phyloP scores from a whole-genome alignment of 2,888 invertebrate genomes.

The Nudaria mundana region DNA sequence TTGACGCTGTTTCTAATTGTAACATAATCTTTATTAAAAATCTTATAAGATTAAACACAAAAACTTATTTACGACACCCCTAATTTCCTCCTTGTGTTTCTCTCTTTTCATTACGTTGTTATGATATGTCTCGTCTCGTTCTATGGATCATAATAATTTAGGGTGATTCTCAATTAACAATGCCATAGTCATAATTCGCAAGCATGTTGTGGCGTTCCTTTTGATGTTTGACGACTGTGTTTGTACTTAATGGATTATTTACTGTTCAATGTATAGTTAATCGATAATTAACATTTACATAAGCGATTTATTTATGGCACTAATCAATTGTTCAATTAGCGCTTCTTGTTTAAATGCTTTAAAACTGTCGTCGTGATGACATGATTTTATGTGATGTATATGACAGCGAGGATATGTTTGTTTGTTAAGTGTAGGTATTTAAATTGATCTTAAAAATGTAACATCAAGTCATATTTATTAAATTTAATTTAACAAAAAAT shows the following conservation, averaged over 20 bases:
- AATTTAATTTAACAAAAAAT: too few species aligned
- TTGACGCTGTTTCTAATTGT: slow-evolving; percentile 29
- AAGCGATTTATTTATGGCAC: too few species aligned
- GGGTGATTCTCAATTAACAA: slow-evolving; percentile 70
- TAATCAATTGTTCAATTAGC: too few species aligned
- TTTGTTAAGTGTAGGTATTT: too few species aligned
- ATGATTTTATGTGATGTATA: too few species aligned
- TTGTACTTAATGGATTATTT: slow-evolving; percentile 36
- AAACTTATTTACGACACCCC: slow-evolving; percentile 72
- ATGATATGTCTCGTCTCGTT: slow-evolving; percentile 43
- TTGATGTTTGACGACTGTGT: slow-evolving; percentile 48
- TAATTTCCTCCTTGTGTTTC: slow-evolving; percentile 59
- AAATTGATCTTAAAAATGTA: too few species aligned
- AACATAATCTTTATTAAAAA: slow-evolving; percentile 39
- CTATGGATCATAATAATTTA: slow-evolving; percentile 56
- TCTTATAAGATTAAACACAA: slow-evolving; percentile 59
- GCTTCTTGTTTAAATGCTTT: too few species aligned
- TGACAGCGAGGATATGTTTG: too few species aligned
- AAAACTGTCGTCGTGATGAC: too few species aligned
- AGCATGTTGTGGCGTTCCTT: slow-evolving; percentile 55
- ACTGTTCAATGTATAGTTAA: slow-evolving; percentile 23
- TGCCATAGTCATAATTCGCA: slow-evolving; percentile 64
- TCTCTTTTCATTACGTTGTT: slow-evolving; percentile 38
- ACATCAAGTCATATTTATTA: too few species aligned
- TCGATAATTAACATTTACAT: slow-evolving; percentile 9